Conservation (phyloP, 2,888 invertebrate genomes). For the Mechanitis mazaeus region DNA sequence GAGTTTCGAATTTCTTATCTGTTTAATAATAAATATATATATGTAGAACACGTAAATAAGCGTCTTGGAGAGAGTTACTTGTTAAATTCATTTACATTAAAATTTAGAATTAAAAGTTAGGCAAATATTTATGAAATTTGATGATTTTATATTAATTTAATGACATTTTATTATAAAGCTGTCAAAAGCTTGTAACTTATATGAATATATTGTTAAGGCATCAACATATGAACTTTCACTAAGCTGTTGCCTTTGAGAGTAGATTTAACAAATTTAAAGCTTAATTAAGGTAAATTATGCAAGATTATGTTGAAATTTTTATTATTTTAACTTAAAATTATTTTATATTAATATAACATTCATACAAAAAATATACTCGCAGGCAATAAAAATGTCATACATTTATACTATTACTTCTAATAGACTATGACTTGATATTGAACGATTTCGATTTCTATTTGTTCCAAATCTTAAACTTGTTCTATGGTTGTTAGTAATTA, state of each 20-base stretch:
- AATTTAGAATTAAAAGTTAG: conserved; percentile 12
- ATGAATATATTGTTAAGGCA: no score
- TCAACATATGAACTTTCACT: no score
- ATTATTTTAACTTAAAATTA: neutral
- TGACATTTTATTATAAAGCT: no score
- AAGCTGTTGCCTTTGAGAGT: no score
- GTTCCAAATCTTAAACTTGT: conserved; percentile 26
- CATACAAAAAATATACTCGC: no score
- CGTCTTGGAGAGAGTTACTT: conserved; percentile 44
- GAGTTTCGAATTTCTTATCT: conserved; percentile 39
- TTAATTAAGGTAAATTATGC: no score
- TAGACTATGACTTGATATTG: no score
- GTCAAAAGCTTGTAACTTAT: no score
- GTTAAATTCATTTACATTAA: conserved; percentile 11
- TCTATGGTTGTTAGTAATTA: conserved; percentile 22
- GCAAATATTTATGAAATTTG: conserved; percentile 10
- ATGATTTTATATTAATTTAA: neutral
- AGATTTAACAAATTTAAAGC: no score
- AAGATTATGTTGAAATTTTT: no score
- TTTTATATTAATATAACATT: neutral
- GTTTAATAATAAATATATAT: conserved; percentile 47
- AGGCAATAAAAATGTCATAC: no score
- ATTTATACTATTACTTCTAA: no score
- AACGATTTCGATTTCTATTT: conserved; percentile 31
- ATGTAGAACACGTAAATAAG: conserved; percentile 54